Percentiles rank a stretch among this genome's conserved stretches.
Conservation (phyloP, 2,888 invertebrate species). For the Stenchaetothrips biformis region DNA sequence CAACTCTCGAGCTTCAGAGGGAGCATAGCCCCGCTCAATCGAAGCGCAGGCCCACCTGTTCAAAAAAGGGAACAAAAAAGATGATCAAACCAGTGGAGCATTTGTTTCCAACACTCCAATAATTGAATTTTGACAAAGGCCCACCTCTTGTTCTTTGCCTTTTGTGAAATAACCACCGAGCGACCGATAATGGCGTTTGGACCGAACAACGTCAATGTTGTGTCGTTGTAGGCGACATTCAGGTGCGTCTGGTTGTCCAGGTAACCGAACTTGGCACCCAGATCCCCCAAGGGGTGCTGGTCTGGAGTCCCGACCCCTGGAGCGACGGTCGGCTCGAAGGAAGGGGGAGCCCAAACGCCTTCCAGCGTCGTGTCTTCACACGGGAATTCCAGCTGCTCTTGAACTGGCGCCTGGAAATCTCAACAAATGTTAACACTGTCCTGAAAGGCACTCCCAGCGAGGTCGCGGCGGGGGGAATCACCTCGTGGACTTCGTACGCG, state of each 20-base stretch:
- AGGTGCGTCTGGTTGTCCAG: constrained; percentile 58
- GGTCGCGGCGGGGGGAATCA: constrained; percentile 43
- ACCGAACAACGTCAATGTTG: constrained; percentile 75
- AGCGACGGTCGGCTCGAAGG: neutral
- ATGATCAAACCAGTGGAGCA: neutral
- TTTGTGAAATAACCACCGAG: constrained; percentile 78
- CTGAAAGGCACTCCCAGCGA: neutral
- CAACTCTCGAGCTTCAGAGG: constrained; percentile 78
- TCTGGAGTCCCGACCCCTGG: constrained; percentile 63
- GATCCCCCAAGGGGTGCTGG: constrained; percentile 79
- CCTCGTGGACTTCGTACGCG: constrained; percentile 79
- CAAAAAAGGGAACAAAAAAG: constrained; percentile 22
- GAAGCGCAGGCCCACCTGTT: constrained; percentile 76
- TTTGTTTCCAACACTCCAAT: constrained; percentile 30
- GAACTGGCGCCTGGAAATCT: constrained; percentile 67
- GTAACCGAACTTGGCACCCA: constrained; percentile 80
- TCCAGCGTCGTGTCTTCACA: constrained; percentile 78
- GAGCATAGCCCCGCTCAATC: constrained; percentile 80
- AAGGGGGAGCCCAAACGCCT: constrained; percentile 75
- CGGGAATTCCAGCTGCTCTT: constrained; percentile 77
- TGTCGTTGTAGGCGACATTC: constrained; percentile 63
- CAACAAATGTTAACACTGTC: neutral
- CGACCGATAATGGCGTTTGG: constrained; percentile 75
- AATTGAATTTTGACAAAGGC: neutral
- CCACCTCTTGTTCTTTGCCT: constrained; percentile 48